These are phyloP conservation scores for Ophioninae sp. DNA, from an alignment of 2,888 invertebrate species.

Conservation along the genomic window DNA sequence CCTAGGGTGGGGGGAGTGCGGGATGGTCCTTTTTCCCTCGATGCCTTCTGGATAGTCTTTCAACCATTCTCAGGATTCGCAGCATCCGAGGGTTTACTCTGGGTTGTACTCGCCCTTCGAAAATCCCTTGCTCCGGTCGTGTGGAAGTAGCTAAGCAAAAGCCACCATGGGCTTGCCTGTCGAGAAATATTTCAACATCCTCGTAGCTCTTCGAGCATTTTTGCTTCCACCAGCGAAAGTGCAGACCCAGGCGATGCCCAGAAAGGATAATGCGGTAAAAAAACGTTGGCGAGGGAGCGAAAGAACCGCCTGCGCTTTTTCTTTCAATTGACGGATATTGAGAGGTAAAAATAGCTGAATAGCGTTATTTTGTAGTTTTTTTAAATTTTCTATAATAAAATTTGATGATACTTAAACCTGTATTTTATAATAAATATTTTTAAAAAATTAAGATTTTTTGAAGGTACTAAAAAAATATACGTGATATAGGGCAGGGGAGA, in stretches of 20 bases:
- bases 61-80: conserved; percentile 42
- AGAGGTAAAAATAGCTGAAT: neutral
- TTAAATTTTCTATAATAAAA: too few species aligned
- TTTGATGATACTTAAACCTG: too few species aligned
- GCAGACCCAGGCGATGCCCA: neutral
- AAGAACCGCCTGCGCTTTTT: neutral
- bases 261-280: neutral
- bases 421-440: too few species aligned
- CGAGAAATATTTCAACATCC: conserved; percentile 52
- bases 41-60: conserved; percentile 41
- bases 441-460: too few species aligned
- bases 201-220: conserved; percentile 40
- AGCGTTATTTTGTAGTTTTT: too few species aligned
- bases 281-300: neutral
- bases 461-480: too few species aligned
- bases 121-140: conserved; percentile 7
- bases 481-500: too few species aligned
- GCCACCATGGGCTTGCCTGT: conserved; percentile 38
- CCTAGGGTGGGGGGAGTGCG: conserved; percentile 9
- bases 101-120: conserved; percentile 13
- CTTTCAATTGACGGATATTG: neutral
- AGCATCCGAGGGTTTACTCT: neutral
- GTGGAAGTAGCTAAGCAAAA: conserved; percentile 23
- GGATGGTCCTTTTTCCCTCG: conserved; percentile 31
- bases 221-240: conserved; percentile 24